A percentile compares a stretch with the other conserved stretches of the same genome.
Conservation (phyloP, 2,797 vertebrate genomes). For the Eupleurogrammus muticus region DNA sequence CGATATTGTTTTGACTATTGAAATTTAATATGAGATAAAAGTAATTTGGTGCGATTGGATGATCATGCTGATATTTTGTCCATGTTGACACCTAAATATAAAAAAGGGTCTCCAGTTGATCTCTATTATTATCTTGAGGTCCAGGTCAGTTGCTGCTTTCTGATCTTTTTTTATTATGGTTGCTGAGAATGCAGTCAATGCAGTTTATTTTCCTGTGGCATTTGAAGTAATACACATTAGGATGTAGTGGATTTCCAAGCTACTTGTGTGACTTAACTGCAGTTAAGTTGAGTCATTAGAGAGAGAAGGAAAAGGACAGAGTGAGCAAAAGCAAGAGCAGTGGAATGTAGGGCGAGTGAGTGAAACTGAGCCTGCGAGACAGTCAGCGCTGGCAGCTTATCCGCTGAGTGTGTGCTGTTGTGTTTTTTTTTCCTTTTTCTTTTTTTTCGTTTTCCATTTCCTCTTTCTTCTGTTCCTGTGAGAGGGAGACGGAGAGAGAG, state of each 20-base stretch:
- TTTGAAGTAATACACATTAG: conserved; percentile 40
- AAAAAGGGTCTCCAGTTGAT: background rate
- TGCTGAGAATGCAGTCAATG: conserved; percentile 31
- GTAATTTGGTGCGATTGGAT: background rate
- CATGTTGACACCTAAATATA: background rate
- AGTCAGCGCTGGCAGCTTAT: conserved; percentile 66
- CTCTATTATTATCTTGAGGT: background rate
- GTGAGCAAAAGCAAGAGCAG: conserved; percentile 56
- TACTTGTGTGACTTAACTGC: conserved; percentile 62
- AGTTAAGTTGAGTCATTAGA: conserved; percentile 57
- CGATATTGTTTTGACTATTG: background rate
- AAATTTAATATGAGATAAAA: background rate
- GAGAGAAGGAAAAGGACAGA: conserved; percentile 50
- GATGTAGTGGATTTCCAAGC: conserved; percentile 55
- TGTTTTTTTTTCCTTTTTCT: no score
- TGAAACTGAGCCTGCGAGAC: conserved; percentile 55
- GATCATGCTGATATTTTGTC: background rate
- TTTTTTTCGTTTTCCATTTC: conserved; percentile 54
- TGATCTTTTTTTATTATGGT: conserved; percentile 12
- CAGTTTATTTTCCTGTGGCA: conserved; percentile 1
- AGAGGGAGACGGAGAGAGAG: conserved; percentile 8
- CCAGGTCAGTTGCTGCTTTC: background rate
- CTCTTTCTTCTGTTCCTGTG: conserved; percentile 42
- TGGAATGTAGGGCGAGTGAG: conserved; percentile 72
- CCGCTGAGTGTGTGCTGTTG: conserved; percentile 57